Evolutionary conservation across 2,113 vertebrate genomes (phyloP).

Genomic region (Turdus rufiventris): DNA sequence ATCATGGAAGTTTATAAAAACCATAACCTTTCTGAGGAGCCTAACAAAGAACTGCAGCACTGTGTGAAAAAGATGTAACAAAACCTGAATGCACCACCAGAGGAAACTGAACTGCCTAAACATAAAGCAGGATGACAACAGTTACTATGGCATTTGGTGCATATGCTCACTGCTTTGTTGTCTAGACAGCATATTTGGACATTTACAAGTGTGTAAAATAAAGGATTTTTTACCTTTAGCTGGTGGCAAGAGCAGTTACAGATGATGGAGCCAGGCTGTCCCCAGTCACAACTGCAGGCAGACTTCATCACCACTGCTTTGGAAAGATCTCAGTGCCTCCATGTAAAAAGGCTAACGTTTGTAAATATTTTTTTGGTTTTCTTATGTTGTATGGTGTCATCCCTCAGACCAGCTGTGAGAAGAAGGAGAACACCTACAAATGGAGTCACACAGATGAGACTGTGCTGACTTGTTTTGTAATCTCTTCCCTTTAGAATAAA

Average conservation of each 20-base stretch:
- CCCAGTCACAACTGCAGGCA: background rate
- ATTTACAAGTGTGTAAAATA: background rate
- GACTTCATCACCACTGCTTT: background rate
- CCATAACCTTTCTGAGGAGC: background rate
- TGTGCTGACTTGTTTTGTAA: background rate
- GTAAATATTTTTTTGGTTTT: background rate
- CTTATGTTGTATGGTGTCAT: background rate
- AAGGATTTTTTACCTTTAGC: background rate
- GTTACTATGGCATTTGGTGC: background rate
- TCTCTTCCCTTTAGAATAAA: background rate
- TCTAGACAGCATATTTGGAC: background rate
- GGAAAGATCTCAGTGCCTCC: background rate
- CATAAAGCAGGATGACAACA: background rate
- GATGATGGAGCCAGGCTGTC: background rate
- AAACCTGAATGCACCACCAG: background rate
- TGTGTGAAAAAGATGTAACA: background rate
- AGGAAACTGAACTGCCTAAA: background rate
- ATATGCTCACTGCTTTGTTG: background rate
- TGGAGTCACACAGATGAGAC: background rate
- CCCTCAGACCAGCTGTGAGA: background rate
- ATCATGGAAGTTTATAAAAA: background rate
- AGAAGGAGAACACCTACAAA: background rate
- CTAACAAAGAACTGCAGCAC: background rate
- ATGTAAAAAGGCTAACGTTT: background rate
- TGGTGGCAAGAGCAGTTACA: background rate